These are phyloP conservation scores for Streblospio benedicti DNA, from an alignment of 1,140 invertebrate species.

Conservation along the genomic window DNA sequence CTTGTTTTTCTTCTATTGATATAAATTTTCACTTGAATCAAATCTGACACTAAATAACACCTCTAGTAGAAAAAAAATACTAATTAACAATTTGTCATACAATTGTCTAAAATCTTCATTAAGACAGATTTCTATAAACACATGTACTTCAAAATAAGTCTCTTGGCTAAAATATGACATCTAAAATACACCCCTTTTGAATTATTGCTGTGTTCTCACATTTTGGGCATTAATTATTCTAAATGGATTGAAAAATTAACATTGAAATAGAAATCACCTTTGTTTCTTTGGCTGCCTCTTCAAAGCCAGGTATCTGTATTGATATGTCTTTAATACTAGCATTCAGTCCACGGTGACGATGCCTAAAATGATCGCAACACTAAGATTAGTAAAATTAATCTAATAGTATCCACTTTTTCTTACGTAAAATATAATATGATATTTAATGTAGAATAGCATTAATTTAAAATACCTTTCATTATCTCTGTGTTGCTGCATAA, in stretches of 20 bases:
- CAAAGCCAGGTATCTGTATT: slow-evolving; percentile 3
- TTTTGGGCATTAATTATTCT: no score
- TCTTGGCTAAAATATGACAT: no score
- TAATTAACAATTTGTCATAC: no score
- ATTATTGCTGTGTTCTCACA: no score
- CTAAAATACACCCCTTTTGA: no score
- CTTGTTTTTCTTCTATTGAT: no score
- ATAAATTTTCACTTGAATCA: no score
- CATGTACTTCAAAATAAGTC: no score
- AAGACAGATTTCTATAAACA: no score
- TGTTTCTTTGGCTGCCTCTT: slow-evolving; percentile 8
- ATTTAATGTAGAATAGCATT: background rate
- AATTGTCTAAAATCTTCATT: no score
- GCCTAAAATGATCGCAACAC: background rate
- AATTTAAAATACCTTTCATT: slow-evolving; percentile 2
- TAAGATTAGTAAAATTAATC: background rate
- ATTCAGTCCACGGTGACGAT: slow-evolving; percentile 12
- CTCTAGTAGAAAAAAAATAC: no score
- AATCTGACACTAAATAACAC: no score
- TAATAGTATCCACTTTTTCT: background rate
- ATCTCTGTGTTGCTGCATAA: slow-evolving; percentile 12
- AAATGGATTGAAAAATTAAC: background rate
- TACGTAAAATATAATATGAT: background rate
- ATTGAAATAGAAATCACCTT: slow-evolving; percentile 11
- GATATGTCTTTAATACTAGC: slow-evolving; percentile 11